phyloP scores from a whole-genome alignment of 2,113 vertebrate genomes.

The Callospermophilus lateralis region DNA sequence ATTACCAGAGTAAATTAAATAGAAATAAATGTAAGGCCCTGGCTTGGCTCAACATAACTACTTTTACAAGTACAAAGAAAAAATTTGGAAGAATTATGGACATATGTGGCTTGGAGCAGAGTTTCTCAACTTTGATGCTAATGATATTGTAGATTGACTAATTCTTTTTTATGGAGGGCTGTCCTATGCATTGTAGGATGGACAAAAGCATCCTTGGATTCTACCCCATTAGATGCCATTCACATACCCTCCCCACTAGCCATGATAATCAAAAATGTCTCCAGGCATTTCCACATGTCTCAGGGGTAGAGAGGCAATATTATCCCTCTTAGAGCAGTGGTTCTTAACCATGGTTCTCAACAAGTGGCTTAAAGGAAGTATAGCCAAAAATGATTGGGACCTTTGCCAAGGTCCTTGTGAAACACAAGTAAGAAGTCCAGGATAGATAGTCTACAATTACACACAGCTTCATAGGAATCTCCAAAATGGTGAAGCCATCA shows the following conservation, averaged over 20 bases:
- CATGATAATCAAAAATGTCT: neutral
- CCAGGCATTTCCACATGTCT: neutral
- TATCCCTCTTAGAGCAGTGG: neutral
- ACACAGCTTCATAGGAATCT: neutral
- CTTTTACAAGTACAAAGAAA: neutral
- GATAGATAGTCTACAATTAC: no score
- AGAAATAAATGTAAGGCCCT: neutral
- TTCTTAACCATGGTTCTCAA: no score
- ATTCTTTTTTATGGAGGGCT: neutral
- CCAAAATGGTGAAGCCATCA: neutral
- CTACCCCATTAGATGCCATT: neutral
- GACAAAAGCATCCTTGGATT: neutral
- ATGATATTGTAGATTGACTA: neutral
- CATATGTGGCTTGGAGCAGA: neutral
- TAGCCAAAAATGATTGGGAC: neutral
- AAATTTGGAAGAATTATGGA: neutral
- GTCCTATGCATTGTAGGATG: neutral
- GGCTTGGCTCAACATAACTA: neutral
- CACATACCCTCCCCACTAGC: neutral
- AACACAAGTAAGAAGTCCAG: no score
- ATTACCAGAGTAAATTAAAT: constrained; percentile 2
- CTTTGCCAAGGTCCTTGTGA: neutral
- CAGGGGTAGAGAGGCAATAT: neutral
- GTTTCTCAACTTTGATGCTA: neutral
- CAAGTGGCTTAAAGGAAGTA: neutral